Evolutionary conservation across 2,888 invertebrate species (phyloP).

Genomic region (Tinea trinotella): DNA sequence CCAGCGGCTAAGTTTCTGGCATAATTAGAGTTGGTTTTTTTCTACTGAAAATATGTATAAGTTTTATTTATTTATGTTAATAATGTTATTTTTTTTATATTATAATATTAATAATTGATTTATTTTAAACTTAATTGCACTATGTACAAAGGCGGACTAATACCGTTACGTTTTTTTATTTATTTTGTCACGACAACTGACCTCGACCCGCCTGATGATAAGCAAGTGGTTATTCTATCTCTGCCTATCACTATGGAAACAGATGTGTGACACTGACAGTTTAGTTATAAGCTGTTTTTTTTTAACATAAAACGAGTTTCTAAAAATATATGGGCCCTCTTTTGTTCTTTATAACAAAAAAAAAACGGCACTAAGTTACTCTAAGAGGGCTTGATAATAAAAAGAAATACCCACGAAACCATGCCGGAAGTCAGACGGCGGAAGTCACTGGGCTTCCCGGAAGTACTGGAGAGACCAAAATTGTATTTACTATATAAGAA

Average conservation of each 20-base stretch:
- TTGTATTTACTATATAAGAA: conserved; percentile 48
- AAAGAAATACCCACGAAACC: conserved; percentile 8
- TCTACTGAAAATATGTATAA: not conserved
- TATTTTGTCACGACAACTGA: too few relatives aligned
- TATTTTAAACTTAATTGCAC: too few relatives aligned
- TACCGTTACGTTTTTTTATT: too few relatives aligned
- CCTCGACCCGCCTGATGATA: too few relatives aligned
- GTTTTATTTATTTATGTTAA: too few relatives aligned
- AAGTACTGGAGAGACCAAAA: conserved; percentile 58
- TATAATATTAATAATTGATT: too few relatives aligned
- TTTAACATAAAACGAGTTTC: not conserved
- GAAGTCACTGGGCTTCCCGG: conserved; percentile 66
- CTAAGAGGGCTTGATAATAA: not conserved
- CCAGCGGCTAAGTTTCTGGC: not conserved
- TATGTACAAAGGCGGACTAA: too few relatives aligned
- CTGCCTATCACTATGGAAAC: too few relatives aligned
- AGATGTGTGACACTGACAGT: too few relatives aligned
- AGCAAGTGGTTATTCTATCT: too few relatives aligned
- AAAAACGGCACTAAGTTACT: conserved; percentile 2
- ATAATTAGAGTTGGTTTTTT: conserved; percentile 1
- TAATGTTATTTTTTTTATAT: too few relatives aligned
- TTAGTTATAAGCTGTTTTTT: too few relatives aligned
- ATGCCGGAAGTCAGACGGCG: conserved; percentile 51
- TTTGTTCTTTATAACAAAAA: conserved; percentile 2
- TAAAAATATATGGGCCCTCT: not conserved